Conservation (phyloP, 2,797 vertebrate species). For the Mionectes olivaceus region DNA sequence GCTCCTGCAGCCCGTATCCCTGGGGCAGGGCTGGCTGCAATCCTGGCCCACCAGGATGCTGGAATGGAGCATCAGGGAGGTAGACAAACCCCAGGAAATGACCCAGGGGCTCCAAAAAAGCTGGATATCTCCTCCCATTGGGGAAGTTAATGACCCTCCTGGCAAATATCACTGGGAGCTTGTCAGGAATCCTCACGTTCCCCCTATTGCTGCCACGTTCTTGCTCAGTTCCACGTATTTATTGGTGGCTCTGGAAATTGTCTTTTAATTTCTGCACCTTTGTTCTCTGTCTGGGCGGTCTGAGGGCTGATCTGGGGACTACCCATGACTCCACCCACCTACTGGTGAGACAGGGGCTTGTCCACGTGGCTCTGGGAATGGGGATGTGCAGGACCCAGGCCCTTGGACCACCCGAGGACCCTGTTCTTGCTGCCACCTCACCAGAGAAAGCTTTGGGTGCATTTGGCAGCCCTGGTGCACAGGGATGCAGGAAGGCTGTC, state of each 20-base stretch:
- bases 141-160: slow-evolving; percentile 17
- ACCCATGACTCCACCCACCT: accelerated
- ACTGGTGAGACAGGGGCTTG: neutral
- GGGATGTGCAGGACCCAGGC: neutral
- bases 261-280: slow-evolving; percentile 22
- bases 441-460: neutral
- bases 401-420: neutral
- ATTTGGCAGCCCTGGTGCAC: accelerated
- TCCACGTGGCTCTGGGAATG: neutral
- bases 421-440: neutral
- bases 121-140: neutral
- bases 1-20: neutral
- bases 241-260: slow-evolving; percentile 17
- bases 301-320: neutral
- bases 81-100: neutral
- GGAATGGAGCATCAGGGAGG: neutral
- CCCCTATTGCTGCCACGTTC: neutral
- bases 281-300: neutral
- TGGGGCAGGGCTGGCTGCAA: accelerated
- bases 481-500: neutral
- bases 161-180: neutral
- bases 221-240: neutral
- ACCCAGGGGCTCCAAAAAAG: neutral
- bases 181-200: slow-evolving; percentile 25
- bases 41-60: accelerated